Conservation (phyloP, 2,888 invertebrate species). For the Torymus texanus region DNA sequence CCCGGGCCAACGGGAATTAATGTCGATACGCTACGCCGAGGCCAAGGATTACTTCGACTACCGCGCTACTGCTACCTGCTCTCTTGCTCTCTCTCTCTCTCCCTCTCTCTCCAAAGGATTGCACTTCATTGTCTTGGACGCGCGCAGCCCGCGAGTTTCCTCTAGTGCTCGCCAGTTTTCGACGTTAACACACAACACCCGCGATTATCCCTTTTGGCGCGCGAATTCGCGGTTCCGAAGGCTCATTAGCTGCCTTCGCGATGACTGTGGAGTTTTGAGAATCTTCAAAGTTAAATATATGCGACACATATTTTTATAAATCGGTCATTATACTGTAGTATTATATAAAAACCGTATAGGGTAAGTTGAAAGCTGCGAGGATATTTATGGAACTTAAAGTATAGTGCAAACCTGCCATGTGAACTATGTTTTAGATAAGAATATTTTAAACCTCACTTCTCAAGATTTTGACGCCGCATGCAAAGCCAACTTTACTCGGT, state of each 20-base stretch:
- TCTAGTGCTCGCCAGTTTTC: conserved; percentile 27
- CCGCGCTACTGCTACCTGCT: neutral
- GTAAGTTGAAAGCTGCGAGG: too few relatives aligned
- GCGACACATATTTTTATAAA: too few relatives aligned
- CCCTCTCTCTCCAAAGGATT: conserved; percentile 65
- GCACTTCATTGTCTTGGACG: conserved; percentile 69
- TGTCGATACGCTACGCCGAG: conserved; percentile 74
- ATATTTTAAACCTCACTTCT: conserved; percentile 1
- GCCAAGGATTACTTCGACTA: conserved; percentile 68
- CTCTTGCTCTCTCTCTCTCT: conserved; percentile 8
- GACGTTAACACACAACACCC: conserved; percentile 23
- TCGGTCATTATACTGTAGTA: too few relatives aligned
- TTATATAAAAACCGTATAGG: too few relatives aligned
- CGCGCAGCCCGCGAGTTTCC: neutral
- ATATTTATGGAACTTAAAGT: too few relatives aligned
- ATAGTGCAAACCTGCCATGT: too few relatives aligned
- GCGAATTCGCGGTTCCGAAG: conserved; percentile 13
- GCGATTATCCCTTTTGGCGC: conserved; percentile 29
- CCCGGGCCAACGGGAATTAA: conserved; percentile 72
- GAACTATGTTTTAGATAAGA: too few relatives aligned
- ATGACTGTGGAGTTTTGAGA: too few relatives aligned
- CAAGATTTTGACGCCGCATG: too few relatives aligned
- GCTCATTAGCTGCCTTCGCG: too few relatives aligned
- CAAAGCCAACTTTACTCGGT: neutral
- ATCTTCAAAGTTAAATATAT: too few relatives aligned